Evolutionary conservation across 2,888 invertebrate genomes (phyloP), one percentile per base, ranked within the genome.

Genomic region (Acleris sparsana): DNA sequence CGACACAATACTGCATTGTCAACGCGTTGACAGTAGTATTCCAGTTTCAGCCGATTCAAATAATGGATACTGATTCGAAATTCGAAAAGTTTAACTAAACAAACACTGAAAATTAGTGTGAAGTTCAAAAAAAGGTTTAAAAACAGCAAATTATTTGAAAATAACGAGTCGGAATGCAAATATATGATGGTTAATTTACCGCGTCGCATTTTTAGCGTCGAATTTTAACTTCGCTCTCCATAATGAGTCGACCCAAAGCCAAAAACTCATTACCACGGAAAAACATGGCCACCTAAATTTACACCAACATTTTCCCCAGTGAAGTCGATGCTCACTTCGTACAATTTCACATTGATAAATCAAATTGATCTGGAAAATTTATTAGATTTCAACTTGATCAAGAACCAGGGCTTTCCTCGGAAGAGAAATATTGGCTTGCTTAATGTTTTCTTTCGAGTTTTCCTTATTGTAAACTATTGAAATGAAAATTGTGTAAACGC

Each of bases 201-300:
- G n/a, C n/a, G 20, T 18, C 29, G 53, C n/a, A 53, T 44, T 65
- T 51, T 48, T 3, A 51, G 18, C 46, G 39, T 44, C 59, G 55
- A 64, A 64, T 53, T 18, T 53, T 49, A 51, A 64, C 58, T 65
- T 55, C 60, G 18, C 53, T 49, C 51, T 13, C 56, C 39, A 39
- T 62, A 62, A 66, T 48, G 61, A 57, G 61, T 52, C 52, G 66
- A 57, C 61, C 61, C 57, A 57, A 62, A 66, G 53, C 25, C 48
- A 57, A 48, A 66, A 61, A 61, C 56, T 65, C 61, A 65, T 61
- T 65, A 61, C 49, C 39, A 22, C 61, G 6, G 25, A 61, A 65
- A 65, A 55, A 61, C 52, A 46, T 56, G 5, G 61, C 18, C 51
- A 13, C 20, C 22, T 44, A 48, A 25, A 44, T 44, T 60, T 39